Conservation (phyloP, 2,113 vertebrate genomes). For the Coracopsis vasa region DNA sequence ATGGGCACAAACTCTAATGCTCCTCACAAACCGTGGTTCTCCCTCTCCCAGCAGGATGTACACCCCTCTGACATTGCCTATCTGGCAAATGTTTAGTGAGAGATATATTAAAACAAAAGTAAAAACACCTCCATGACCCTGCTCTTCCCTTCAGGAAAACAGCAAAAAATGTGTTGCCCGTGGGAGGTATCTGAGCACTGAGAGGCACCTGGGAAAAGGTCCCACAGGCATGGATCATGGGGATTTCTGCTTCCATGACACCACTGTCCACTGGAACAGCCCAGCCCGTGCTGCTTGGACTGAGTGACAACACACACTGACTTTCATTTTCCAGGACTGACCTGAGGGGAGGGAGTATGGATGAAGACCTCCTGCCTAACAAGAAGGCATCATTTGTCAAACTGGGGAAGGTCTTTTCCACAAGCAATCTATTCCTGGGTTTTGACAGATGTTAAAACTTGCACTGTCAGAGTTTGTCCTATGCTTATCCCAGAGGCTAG, state of each 20-base stretch:
- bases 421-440: background rate
- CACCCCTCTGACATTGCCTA: background rate
- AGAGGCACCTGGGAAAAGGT: background rate
- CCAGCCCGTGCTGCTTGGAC: fast-evolving
- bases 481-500: background rate
- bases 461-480: background rate
- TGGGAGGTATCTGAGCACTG: background rate
- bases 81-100: background rate
- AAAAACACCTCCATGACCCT: background rate
- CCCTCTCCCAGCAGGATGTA: background rate
- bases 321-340: background rate
- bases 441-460: background rate
- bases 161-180: fast-evolving
- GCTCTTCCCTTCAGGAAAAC: background rate
- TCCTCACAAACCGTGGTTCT: background rate
- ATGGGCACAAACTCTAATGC: background rate
- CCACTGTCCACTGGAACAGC: background rate
- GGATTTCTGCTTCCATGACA: background rate
- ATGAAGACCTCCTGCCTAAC: background rate
- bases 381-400: background rate
- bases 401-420: background rate
- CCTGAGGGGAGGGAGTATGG: background rate
- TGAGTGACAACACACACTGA: fast-evolving
- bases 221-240: too few species aligned
- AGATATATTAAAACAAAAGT: background rate